phyloP scores from a whole-genome alignment of 1,140 invertebrate species.

The Lerema accius region DNA sequence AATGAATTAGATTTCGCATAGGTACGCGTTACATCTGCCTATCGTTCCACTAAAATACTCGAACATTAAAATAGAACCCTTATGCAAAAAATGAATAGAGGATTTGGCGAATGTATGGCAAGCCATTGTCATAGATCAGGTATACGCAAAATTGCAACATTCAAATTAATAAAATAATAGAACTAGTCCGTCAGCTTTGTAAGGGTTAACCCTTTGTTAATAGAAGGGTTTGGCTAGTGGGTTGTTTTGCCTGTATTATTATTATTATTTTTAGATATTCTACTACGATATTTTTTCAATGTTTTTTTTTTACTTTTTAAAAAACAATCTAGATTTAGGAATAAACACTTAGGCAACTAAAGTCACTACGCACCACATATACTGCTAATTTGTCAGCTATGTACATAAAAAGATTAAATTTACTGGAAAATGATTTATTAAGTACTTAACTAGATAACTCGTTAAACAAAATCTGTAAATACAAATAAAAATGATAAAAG shows the following conservation, averaged over 20 bases:
- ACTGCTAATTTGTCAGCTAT: too few relatives aligned
- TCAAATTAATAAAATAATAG: constrained; percentile 81
- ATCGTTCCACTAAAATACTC: constrained; percentile 48
- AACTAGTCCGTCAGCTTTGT: constrained; percentile 57
- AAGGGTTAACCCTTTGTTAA: constrained; percentile 70
- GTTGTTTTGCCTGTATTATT: too few relatives aligned
- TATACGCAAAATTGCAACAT: constrained; percentile 78
- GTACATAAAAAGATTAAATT: neutral
- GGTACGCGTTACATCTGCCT: constrained; percentile 65
- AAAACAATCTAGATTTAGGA: too few relatives aligned
- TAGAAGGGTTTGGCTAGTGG: constrained; percentile 11
- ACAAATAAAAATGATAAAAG: constrained; percentile 39
- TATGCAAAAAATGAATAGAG: constrained; percentile 77
- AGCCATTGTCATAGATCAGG: constrained; percentile 74
- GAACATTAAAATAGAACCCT: constrained; percentile 66
- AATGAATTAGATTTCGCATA: constrained; percentile 22
- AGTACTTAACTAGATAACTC: constrained; percentile 1
- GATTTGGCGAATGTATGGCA: constrained; percentile 50
- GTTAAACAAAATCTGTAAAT: constrained; percentile 1
- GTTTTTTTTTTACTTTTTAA: too few relatives aligned
- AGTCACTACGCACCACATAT: too few relatives aligned
- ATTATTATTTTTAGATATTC: too few relatives aligned
- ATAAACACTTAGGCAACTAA: too few relatives aligned
- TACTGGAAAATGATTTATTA: constrained; percentile 1
- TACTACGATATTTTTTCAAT: too few relatives aligned